Base-by-base conservation (phyloP, 2,113 vertebrate genomes). In the Strix aluco region DNA sequence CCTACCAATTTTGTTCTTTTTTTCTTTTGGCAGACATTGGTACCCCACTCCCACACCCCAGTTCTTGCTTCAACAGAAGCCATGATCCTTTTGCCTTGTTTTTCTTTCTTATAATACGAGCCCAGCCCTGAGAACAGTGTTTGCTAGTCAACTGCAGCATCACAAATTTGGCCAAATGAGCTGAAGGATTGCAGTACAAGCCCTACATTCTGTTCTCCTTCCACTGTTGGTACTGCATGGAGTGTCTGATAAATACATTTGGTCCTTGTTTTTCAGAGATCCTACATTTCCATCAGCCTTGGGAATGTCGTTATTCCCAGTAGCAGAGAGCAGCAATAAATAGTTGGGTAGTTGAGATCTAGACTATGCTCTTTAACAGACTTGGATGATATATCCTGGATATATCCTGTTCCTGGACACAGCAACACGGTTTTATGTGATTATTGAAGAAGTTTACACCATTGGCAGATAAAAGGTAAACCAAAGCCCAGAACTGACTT, bases 61-160 rank as follows among this genome's bases (percentile, higher is more conserved):
- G 52, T 75, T 97, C 96, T 96, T 97, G 87, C 93, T 94, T 71
- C 89, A 94, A 78, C 82, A 96, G 83, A 86, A 95, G 91, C 78
- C 81, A 40, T 94, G 63, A 92, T 93, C 83, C 49, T 87, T 97
- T 96, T 78, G 77, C 86, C 49, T 92, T 95, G 81, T 95, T 97
- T 97, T 97, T 82, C 36, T 95, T 95, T 94, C 78, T 92, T 84
- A 62, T 82, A 93, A 38, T 88, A 81, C 40, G 40, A 83, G n/a
- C 66, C 58, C 44, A 77, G 54, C 52, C 52, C 80, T 75, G 80
- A 73, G 78, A 97, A 73, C 59, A 87, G 44, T 9, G 3, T 91
- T 95, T 85, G 23, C 70, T 94, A 66, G 36, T 86, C 91, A 78
- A 78, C 69, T 86, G 44, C 61, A 80, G 65, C 85, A 26, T 83